Conservation (phyloP, 2,888 invertebrate species). For the Tubulanus polymorphus region DNA sequence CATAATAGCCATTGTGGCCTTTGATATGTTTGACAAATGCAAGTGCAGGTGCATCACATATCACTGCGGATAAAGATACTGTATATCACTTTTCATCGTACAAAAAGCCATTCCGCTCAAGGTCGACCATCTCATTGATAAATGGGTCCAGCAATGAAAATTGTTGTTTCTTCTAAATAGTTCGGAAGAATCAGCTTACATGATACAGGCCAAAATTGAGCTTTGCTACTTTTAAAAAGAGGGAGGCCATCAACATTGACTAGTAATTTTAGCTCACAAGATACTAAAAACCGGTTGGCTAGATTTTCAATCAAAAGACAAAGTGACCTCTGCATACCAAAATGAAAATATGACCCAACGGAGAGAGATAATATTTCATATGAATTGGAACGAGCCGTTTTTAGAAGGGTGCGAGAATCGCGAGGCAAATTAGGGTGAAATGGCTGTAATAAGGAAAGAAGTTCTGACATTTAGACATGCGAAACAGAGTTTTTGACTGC, state of each 20-base stretch:
- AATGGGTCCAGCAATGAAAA: too few relatives aligned
- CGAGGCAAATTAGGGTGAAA: neutral
- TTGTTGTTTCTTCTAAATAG: constrained; percentile 2
- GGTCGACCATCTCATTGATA: too few relatives aligned
- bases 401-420: constrained; percentile 7
- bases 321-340: too few relatives aligned
- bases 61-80: too few relatives aligned
- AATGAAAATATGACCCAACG: constrained; percentile 6
- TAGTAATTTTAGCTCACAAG: too few relatives aligned
- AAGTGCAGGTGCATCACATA: constrained; percentile 39
- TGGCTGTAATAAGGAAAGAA: neutral
- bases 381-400: neutral
- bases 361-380: neutral
- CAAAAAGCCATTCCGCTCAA: too few relatives aligned
- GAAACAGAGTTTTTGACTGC: too few relatives aligned
- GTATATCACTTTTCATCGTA: too few relatives aligned
- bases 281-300: too few relatives aligned
- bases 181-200: too few relatives aligned
- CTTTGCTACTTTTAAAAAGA: constrained; percentile 10
- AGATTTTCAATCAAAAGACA: too few relatives aligned
- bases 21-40: constrained; percentile 31
- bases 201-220: constrained; percentile 13
- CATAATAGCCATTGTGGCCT: constrained; percentile 32
- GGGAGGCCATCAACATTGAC: constrained; percentile 15
- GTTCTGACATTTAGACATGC: too few relatives aligned